Base-by-base conservation (phyloP, 1,140 invertebrate species). In the Diorhabda elongata region DNA sequence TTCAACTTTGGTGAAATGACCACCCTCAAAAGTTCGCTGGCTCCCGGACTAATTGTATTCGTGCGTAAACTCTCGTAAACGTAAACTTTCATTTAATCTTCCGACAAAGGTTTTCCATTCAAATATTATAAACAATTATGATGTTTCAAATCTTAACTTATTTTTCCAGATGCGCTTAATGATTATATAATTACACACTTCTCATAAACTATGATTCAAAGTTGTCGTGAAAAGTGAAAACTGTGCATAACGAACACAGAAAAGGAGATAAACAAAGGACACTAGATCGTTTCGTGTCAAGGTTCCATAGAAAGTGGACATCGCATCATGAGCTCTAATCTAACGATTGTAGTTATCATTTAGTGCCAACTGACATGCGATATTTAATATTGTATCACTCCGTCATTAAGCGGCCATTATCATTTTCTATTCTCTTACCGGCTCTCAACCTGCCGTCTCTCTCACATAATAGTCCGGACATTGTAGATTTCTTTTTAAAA, bases 331-430 rank as follows among this genome's bases (percentile, higher is more conserved):
- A n/a, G 56, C 26, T 45, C 64, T 58, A 65, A 47, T 65, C 47
- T 58, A 65, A 65, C 56, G 52, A 65, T 65, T 65, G 64, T 65
- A 65, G 44, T 58, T 65, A 52, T 65, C 64, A 65, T 44, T 65
- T 65, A 65, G 44, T 56, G 42, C 56, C 64, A 9, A 42, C 64
- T 65, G 47, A 58, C 64, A 65, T 65, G 64, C 64, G 52, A 65
- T 65, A 65, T 65, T 65, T 65, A 56, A 65, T 65, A 65, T 58
- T 65, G 64, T 58, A 65, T 65, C 64, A 65, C 64, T 65, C 56
- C 42, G 56, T 45, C 64, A 65, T 65, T 65, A 65, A 65, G 9
- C 42, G 45, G 64, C 41, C 52, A 65, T 65, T 65, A 65, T 56
- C 64, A 57, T 65, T 52, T 52, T 52, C 47, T 52, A 52, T 52